A percentile compares a stretch with the other conserved stretches of the same genome.
Evolutionary conservation across 1,140 invertebrate genomes (phyloP).

Genomic region (Ceratina calcarata): DNA sequence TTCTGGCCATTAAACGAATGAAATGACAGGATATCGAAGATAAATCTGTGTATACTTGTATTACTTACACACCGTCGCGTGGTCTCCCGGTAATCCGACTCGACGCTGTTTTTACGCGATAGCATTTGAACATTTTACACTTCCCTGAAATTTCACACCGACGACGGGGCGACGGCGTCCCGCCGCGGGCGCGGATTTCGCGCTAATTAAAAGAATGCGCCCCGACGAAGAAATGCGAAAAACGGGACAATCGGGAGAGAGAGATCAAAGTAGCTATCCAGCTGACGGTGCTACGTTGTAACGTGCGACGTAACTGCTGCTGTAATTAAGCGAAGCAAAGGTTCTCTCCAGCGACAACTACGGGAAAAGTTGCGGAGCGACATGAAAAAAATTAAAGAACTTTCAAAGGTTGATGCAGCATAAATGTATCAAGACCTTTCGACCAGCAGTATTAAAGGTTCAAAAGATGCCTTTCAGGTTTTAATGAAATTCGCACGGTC

Average conservation of each 20-base stretch:
- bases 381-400: background rate
- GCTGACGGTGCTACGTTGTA: background rate
- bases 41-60: slow-evolving; percentile 31
- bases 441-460: too few relatives aligned
- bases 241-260: background rate
- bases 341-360: too few relatives aligned
- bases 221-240: background rate
- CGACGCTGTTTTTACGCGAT: background rate
- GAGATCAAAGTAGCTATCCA: background rate
- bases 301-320: background rate
- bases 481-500: too few relatives aligned
- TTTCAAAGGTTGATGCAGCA: too few relatives aligned
- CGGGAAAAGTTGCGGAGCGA: background rate
- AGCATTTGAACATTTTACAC: slow-evolving; percentile 18
- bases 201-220: slow-evolving; percentile 23
- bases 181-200: background rate
- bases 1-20: slow-evolving; percentile 31
- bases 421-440: too few relatives aligned
- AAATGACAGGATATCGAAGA: slow-evolving; percentile 16
- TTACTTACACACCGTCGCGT: slow-evolving; percentile 1
- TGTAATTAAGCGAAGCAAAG: background rate
- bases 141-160: slow-evolving; percentile 12
- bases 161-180: background rate
- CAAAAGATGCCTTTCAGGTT: too few relatives aligned
- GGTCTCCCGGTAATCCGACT: slow-evolving; percentile 28